Evolutionary conservation across 2,888 invertebrate genomes (phyloP).

Genomic region (Uropetala carovei): DNA sequence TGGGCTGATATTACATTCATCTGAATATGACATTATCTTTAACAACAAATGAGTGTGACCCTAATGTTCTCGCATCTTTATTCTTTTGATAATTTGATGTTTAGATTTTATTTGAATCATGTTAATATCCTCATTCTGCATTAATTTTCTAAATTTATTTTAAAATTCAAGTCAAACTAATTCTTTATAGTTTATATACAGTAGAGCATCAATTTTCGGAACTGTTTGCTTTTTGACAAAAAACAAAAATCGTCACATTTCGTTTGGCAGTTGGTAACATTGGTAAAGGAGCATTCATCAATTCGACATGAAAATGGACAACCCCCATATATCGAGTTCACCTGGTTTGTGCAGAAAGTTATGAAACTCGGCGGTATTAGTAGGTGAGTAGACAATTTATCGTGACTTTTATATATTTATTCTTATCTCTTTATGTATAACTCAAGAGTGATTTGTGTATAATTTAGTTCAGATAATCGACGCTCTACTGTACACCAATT

Average conservation of each 20-base stretch:
- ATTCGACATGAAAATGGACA: constrained; percentile 63
- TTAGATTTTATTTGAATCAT: neutral
- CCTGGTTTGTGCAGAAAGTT: constrained; percentile 63
- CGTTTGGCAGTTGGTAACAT: constrained; percentile 64
- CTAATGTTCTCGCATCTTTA: neutral
- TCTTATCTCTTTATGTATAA: constrained; percentile 57
- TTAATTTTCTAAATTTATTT: constrained; percentile 16
- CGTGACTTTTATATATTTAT: constrained; percentile 59
- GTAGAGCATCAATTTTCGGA: constrained; percentile 64
- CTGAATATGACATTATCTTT: neutral
- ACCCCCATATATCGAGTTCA: constrained; percentile 56
- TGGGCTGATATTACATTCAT: constrained; percentile 14
- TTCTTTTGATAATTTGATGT: neutral
- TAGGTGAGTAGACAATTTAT: constrained; percentile 61
- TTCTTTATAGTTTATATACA: constrained; percentile 35
- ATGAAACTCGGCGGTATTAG: constrained; percentile 62
- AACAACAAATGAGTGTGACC: neutral
- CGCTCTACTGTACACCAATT: constrained; percentile 60
- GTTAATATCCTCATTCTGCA: constrained; percentile 10
- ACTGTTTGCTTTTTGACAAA: constrained; percentile 63
- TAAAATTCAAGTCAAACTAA: neutral
- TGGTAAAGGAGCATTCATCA: constrained; percentile 62
- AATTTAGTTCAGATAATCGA: constrained; percentile 64
- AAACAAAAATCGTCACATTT: constrained; percentile 62
- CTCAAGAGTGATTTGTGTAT: constrained; percentile 50